Evolutionary conservation across 2,113 vertebrate species (phyloP).

Genomic region (Gallinago media): DNA sequence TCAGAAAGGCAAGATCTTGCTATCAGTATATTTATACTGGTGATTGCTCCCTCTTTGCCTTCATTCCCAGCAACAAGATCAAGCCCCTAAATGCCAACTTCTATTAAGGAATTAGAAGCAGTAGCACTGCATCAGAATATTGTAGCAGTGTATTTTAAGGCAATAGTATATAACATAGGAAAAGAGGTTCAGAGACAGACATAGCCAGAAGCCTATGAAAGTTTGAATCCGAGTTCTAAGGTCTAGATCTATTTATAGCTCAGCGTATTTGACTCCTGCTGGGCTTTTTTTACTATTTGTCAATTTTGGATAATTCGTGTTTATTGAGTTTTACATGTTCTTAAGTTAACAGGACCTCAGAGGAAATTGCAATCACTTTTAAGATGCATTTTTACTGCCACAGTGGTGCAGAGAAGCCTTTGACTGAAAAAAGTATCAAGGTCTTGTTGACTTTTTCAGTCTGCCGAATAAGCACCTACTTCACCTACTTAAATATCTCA

Average conservation of each 20-base stretch:
- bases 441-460: slow-evolving; percentile 20
- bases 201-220: background rate
- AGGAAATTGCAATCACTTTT: background rate
- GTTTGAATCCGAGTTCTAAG: background rate
- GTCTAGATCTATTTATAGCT: background rate
- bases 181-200: background rate
- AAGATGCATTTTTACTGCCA: background rate
- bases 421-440: background rate
- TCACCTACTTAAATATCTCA: background rate
- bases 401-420: background rate
- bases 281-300: background rate
- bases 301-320: background rate
- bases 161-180: background rate
- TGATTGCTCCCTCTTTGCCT: background rate
- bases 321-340: background rate
- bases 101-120: background rate
- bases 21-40: background rate
- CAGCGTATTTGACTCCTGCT: background rate
- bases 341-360: background rate
- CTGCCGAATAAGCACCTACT: background rate
- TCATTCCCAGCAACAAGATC: background rate
- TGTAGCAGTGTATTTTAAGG: background rate
- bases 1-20: slow-evolving; percentile 20
- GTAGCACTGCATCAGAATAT: background rate
- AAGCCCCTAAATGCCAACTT: background rate